Percentiles rank a stretch among this genome's conserved stretches.
Conservation (phyloP, 2,888 invertebrate genomes). For the Tanaodytes sp. region DNA sequence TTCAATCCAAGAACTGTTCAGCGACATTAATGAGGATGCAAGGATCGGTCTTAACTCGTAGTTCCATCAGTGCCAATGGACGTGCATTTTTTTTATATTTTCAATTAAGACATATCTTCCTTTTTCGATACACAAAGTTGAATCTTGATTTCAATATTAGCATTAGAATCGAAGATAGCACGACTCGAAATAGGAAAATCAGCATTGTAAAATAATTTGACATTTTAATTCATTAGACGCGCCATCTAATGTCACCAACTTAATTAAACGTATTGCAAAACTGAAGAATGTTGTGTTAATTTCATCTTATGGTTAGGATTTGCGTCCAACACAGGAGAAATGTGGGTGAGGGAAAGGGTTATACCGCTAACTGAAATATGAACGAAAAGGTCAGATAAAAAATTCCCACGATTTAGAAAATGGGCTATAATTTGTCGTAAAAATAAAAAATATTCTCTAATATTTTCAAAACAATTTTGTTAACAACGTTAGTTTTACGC, state of each 20-base stretch:
- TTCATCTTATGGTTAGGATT: too few species aligned
- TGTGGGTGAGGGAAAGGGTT: background rate
- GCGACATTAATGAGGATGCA: slow-evolving; percentile 46
- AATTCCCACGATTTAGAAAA: too few species aligned
- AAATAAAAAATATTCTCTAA: too few species aligned
- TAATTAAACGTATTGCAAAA: background rate
- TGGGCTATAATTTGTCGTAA: too few species aligned
- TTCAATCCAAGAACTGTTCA: slow-evolving; percentile 34
- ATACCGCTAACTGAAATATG: too few species aligned
- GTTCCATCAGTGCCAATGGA: slow-evolving; percentile 30
- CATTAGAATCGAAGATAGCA: slow-evolving; percentile 21
- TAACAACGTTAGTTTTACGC: too few species aligned
- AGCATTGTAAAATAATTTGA: slow-evolving; percentile 25
- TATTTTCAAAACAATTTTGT: too few species aligned
- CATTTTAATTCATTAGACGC: slow-evolving; percentile 20
- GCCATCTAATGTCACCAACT: slow-evolving; percentile 15
- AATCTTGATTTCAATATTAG: slow-evolving; percentile 29
- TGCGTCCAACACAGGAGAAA: too few species aligned
- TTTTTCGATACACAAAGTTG: slow-evolving; percentile 27
- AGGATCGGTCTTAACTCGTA: slow-evolving; percentile 32
- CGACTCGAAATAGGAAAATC: slow-evolving; percentile 8
- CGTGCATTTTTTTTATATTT: slow-evolving; percentile 44
- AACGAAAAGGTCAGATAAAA: too few species aligned
- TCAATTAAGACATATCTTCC: slow-evolving; percentile 39
- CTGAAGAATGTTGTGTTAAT: too few species aligned